Percentiles rank a stretch among this genome's conserved stretches.
Evolutionary conservation across 2,113 vertebrate genomes (phyloP).

Genomic region (Petrocephalus microphthalmus): DNA sequence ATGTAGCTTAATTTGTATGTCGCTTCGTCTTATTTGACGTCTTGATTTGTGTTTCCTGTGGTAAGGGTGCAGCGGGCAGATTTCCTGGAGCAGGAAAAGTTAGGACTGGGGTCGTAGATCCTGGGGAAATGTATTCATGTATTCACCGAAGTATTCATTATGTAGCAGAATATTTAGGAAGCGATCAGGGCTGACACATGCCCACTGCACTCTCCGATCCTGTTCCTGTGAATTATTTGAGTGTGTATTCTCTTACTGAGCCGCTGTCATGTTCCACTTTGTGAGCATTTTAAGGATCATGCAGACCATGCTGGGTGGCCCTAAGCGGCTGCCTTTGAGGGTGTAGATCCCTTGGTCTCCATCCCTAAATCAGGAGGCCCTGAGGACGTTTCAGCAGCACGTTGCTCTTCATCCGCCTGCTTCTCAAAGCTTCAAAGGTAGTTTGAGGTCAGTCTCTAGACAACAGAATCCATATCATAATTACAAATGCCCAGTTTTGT

Average conservation of each 20-base stretch:
- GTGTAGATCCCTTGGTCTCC: neutral
- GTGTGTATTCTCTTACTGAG: neutral
- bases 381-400: neutral
- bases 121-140: neutral
- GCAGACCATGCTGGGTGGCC: neutral
- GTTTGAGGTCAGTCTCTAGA: constrained; percentile 16
- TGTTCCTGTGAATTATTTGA: neutral
- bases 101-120: neutral
- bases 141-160: neutral
- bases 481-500: constrained; percentile 14
- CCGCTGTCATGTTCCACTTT: neutral
- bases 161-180: neutral
- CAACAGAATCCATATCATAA: constrained; percentile 1
- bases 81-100: neutral
- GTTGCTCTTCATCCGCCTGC: neutral
- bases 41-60: neutral
- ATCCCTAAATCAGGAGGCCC: neutral
- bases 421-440: neutral
- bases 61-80: neutral
- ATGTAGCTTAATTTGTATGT: neutral
- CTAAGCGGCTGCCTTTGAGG: neutral
- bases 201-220: too few species aligned
- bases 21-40: too few species aligned
- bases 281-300: neutral
- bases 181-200: neutral